Evolutionary conservation across 2,113 vertebrate genomes (phyloP), one percentile per base, ranked within the genome.

Genomic region (Emberiza fucata): DNA sequence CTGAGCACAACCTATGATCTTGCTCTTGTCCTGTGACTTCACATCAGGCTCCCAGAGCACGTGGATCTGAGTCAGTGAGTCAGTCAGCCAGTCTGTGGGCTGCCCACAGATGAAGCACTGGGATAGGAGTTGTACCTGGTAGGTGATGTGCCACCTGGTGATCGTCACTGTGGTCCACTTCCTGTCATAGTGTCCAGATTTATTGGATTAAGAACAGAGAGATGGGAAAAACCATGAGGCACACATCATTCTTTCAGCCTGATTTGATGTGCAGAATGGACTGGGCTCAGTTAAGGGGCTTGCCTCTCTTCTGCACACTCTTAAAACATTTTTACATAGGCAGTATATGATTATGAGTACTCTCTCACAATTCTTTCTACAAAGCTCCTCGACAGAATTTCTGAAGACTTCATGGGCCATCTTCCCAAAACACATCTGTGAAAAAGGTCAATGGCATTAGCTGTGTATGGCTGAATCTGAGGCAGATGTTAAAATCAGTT

Each of bases 181-280:
- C 50, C 7, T 42, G 37, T 70, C 37, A 39, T 5, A 33, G 14
- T 35, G 37, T 56, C 37, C 37, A 47, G 19, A 70, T 61, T 12
- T 20, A 65, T 2, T 10, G 4, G 14, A 53, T 1, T 48, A 24
- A 57, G 23, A 48, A 29, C 8, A 24, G 5, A 0, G 0, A 51
- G 42, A 73, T 3, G 3, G 18, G 19, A 61, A 75, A 73, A 70
- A 39, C 7, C 44, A 60, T 7, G 31, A 85, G 31, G 37, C 6
- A 39, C 6, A 6, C 23, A 35, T 48, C 9, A 45, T 82, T 75
- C 23, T 45, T 87, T 66, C 40, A 77, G 15, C 5, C 16, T 81
- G 12, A 72, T 65, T 21, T 45, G 35, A 42, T 64, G 35, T 59
- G 25, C 44, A 54, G 35, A 66, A 68, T 4, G 6, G 28, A 59